phyloP scores from a whole-genome alignment of 2,797 vertebrate genomes.

The Phoxinus dragarum region DNA sequence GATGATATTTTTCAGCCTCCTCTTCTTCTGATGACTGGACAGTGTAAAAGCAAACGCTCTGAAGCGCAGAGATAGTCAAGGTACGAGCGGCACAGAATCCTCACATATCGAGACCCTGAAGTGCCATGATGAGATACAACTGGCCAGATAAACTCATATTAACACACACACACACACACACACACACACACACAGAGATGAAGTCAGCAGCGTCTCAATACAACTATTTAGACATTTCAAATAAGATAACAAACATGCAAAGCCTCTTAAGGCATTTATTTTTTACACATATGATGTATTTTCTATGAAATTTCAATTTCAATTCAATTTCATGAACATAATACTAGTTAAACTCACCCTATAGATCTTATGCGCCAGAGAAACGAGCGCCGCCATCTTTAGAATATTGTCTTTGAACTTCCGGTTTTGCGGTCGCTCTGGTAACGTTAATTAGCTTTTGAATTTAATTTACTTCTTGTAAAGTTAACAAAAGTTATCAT shows the following conservation, averaged over 20 bases:
- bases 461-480: too few species aligned
- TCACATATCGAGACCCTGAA: conserved; percentile 47
- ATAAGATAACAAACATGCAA: not conserved
- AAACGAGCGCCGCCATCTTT: too few species aligned
- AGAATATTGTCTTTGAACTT: too few species aligned
- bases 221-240: not conserved
- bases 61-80: conserved; percentile 46
- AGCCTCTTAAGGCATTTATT: too few species aligned
- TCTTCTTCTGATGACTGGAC: conserved; percentile 49
- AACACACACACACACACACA: not conserved
- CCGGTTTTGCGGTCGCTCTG: too few species aligned
- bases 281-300: not conserved
- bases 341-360: not conserved
- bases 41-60: conserved; percentile 44
- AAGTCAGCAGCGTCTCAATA: not conserved
- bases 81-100: conserved; percentile 22
- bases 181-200: not conserved
- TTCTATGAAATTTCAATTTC: too few species aligned
- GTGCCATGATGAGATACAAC: conserved; percentile 48
- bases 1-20: conserved; percentile 52
- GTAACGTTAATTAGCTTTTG: too few species aligned
- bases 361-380: too few species aligned
- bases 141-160: not conserved
- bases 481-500: too few species aligned
- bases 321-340: not conserved